Conservation (phyloP, 2,888 invertebrate genomes). For the Pristionchus entomophagus region DNA sequence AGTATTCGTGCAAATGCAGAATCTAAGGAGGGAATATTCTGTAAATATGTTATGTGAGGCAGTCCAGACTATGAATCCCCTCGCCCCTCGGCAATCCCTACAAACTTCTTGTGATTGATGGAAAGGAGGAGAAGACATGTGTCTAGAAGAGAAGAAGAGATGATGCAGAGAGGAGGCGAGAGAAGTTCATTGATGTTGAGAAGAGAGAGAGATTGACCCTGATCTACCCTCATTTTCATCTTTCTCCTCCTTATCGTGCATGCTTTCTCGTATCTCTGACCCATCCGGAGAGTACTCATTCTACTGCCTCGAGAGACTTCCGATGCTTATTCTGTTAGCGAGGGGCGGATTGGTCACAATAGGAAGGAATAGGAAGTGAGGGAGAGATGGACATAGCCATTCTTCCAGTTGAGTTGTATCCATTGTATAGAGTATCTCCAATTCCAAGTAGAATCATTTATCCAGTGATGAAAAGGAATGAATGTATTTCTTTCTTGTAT, state of each 20-base stretch:
- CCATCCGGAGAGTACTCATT: too few species aligned
- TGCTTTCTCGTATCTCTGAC: neutral
- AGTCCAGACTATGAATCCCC: too few species aligned
- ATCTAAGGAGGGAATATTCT: too few species aligned
- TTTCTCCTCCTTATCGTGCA: neutral
- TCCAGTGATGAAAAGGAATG: too few species aligned
- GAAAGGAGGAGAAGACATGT: conserved; percentile 7
- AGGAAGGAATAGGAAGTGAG: neutral
- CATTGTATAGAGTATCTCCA: neutral
- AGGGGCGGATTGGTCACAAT: neutral
- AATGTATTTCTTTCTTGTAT: neutral
- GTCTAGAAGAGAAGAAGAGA: conserved; percentile 23
- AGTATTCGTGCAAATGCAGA: too few species aligned
- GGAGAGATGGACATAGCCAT: neutral
- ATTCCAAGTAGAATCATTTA: too few species aligned
- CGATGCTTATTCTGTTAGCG: conserved; percentile 24
- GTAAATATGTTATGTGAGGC: too few species aligned
- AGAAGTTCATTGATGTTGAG: conserved; percentile 34
- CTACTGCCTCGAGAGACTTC: neutral
- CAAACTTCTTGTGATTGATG: conserved; percentile 26
- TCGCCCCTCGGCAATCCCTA: neutral
- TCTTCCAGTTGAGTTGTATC: neutral
- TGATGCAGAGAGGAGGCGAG: neutral
- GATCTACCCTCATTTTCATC: neutral
- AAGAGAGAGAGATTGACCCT: too few species aligned